Base-by-base conservation (phyloP, 2,888 invertebrate genomes). In the Melinaea marsaeus region DNA sequence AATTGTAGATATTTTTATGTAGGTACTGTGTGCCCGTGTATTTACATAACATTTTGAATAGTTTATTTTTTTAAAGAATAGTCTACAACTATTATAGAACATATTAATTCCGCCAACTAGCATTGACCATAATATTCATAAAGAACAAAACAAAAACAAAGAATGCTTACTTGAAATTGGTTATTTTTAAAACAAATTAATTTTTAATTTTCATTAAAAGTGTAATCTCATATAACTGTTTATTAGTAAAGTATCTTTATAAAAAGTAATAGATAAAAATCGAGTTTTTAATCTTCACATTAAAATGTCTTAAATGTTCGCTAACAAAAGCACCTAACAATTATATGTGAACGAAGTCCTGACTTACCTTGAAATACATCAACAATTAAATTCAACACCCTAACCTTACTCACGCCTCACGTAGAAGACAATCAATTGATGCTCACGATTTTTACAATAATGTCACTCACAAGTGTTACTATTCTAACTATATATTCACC, bases 381-480 rank as follows among this genome's bases (percentile, higher is more conserved):
- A 82, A 90, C 90, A 90, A 90, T 90, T 89, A 90, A 89, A 86
- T 81, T 83, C 84, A 87, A 90, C 89, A 89, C 82, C 75, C 78
- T 79, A 79, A 80, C 81, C 79, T 76, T 75, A 74, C 82, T 85
- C 80, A 78, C 86, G 85, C 83, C 83, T 85, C 79, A 79, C 80
- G 84, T 80, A 80, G 76, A 77, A 76, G 72, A 75, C 70, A 75
- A 75, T 59, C 78, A 75, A 79, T 77, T 71, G 74, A 75, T 81
- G 80, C 79, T 80, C 81, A 80, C 77, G 80, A 78, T 55, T 61
- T 55, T n/a, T 54, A 35, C 37, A 37, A 33, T 35, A 48, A 22
- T 47, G 34, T 55, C 7, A 37, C 46, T 56, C 45, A 13, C 13
- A 56, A 45, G 37, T 42, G 45, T 9, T 34, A 59, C 33, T 54